Conservation (phyloP, 2,888 invertebrate species). For the Mythimna lalbum region DNA sequence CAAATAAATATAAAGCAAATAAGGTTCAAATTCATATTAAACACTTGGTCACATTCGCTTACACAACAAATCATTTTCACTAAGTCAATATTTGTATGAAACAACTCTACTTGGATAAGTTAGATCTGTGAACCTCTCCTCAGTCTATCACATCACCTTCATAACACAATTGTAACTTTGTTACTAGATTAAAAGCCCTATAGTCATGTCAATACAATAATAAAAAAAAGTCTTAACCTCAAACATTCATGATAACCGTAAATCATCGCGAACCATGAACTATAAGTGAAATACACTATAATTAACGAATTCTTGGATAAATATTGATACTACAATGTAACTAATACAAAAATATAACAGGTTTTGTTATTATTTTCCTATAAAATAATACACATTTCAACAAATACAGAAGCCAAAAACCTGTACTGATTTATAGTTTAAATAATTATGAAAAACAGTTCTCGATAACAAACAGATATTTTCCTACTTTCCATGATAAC, state of each 20-base stretch:
- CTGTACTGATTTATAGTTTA: neutral
- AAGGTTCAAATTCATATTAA: neutral
- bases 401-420: conserved; percentile 3
- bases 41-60: neutral
- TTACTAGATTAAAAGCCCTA: conserved; percentile 32
- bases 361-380: neutral
- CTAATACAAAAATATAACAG: conserved; percentile 23
- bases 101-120: neutral
- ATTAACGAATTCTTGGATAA: conserved; percentile 3
- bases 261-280: conserved; percentile 45
- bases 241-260: conserved; percentile 14
- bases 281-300: conserved; percentile 11
- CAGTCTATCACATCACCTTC: conserved; percentile 1
- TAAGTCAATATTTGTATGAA: neutral
- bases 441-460: conserved; percentile 38
- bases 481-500: conserved; percentile 9
- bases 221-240: conserved; percentile 22
- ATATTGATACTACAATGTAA: conserved; percentile 3
- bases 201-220: conserved; percentile 38
- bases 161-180: conserved; percentile 45
- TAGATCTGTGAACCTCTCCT: neutral
- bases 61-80: neutral
- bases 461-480: conserved; percentile 13
- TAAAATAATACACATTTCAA: conserved; percentile 17
- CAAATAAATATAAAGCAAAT: neutral